Base-by-base conservation (phyloP, 1,140 invertebrate genomes). In the Lordiphosa mommai region DNA sequence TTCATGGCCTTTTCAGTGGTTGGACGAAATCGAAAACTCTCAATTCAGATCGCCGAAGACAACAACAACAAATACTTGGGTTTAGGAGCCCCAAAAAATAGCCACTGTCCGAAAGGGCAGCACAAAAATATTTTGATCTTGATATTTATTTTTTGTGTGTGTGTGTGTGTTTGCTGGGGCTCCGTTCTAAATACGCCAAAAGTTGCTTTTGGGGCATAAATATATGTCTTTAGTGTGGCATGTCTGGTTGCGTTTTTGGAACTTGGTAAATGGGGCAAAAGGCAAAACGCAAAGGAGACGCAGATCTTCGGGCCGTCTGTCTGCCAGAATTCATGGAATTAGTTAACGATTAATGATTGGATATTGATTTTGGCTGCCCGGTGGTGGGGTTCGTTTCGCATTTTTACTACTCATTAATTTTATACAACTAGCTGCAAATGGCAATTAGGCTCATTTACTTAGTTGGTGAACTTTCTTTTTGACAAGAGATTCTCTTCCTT, bases 281-380 rank as follows among this genome's bases (percentile, higher is more conserved):
- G 43, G 34, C 44, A 36, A 41, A 36, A 34, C 36, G 17, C 14
- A 43, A 36, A 23, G 36, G 33, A 10, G 29, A 55, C 46, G 52
- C 23, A 47, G 55, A 73, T 50, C 43, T 64, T 38, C 52, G 41
- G 41, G 57, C 33, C 13, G 29, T 16, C 37, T 40, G 60, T 66
- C 61, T 67, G 72, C 61, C 72, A 77, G 67, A 84, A 84, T 84
- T 84, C 77, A 85, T 51, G 77, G 77, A 84, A 84, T 84, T 84
- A 85, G 77, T 84, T 84, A 84, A 84, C 77, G 77, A 84, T 84
- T 85, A 82, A 82, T 82, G 77, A 82, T 82, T 82, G 79, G 79
- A 85, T 84, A 84, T 84, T 84, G 77, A 84, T 85, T 84, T 80
- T 56, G 65, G 65, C 6, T 44, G 49, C 7, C 32, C 30, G 38